Conservation (phyloP, 2,797 vertebrate genomes). For the Acomys russatus region DNA sequence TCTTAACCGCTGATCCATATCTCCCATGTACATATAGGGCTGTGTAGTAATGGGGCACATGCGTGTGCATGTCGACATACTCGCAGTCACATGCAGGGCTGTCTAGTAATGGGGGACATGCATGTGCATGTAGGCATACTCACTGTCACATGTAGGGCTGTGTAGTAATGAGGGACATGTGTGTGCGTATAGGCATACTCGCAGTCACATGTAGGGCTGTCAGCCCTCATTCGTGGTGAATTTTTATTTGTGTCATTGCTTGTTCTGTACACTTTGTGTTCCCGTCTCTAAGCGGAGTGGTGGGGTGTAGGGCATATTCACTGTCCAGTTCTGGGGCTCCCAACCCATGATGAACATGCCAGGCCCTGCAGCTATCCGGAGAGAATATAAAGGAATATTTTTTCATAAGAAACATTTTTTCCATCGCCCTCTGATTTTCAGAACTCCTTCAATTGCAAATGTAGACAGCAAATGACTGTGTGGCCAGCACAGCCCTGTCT, state of each 20-base stretch:
- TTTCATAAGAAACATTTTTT: not conserved
- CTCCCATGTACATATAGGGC: not conserved
- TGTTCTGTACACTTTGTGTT: not conserved
- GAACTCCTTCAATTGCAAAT: constrained; percentile 7
- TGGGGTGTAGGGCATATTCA: not conserved
- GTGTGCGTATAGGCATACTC: not conserved
- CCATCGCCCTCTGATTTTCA: constrained; percentile 16
- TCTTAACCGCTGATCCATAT: not conserved
- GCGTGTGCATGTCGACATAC: not conserved
- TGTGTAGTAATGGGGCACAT: not conserved
- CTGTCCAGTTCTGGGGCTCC: not conserved
- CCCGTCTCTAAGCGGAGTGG: not conserved
- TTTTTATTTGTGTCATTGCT: not conserved
- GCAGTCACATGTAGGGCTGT: not conserved
- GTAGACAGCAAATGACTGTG: not conserved
- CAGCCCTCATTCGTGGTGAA: not conserved
- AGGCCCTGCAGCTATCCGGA: not conserved
- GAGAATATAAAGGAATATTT: not conserved
- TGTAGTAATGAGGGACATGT: not conserved
- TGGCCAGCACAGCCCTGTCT: not conserved
- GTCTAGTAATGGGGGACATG: not conserved
- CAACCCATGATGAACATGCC: not conserved
- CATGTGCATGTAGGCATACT: not conserved
- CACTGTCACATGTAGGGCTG: not conserved
- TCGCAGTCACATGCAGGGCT: not conserved